Percentiles rank a stretch among this genome's conserved stretches.
Conservation (phyloP, 2,113 vertebrate species). For the Oplegnathus fasciatus region DNA sequence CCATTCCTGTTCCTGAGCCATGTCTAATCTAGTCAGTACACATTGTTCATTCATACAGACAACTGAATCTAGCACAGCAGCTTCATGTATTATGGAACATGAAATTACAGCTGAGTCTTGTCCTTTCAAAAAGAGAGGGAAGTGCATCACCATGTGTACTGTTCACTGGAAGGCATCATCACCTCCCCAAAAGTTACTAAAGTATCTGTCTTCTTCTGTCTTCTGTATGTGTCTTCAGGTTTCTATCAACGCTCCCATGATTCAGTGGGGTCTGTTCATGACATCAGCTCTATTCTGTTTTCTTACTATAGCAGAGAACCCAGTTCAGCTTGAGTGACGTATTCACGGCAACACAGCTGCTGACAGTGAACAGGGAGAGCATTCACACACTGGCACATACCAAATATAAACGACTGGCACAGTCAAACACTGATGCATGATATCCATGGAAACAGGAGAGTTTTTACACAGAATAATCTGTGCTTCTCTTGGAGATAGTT, state of each 20-base stretch:
- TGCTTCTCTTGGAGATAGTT: not conserved
- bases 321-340: conserved; percentile 20
- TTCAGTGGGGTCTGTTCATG: conserved; percentile 1
- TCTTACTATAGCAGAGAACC: not conserved
- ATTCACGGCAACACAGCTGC: conserved; percentile 30
- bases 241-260: conserved; percentile 14
- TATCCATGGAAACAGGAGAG: not conserved
- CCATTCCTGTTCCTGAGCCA: not conserved
- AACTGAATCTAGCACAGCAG: not conserved
- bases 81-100: conserved; percentile 11
- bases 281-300: not conserved
- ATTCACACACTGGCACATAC: conserved; percentile 30
- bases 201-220: too few relatives aligned
- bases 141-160: not conserved
- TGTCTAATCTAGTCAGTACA: not conserved
- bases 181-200: not conserved
- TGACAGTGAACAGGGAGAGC: conserved; percentile 20
- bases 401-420: not conserved
- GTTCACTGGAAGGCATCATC: not conserved
- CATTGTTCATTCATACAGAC: conserved; percentile 8
- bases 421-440: not conserved
- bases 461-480: not conserved
- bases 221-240: not conserved
- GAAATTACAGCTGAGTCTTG: conserved; percentile 2
- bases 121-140: not conserved